Conservation (phyloP, 2,888 invertebrate species). For the Drymonia ruficornis region DNA sequence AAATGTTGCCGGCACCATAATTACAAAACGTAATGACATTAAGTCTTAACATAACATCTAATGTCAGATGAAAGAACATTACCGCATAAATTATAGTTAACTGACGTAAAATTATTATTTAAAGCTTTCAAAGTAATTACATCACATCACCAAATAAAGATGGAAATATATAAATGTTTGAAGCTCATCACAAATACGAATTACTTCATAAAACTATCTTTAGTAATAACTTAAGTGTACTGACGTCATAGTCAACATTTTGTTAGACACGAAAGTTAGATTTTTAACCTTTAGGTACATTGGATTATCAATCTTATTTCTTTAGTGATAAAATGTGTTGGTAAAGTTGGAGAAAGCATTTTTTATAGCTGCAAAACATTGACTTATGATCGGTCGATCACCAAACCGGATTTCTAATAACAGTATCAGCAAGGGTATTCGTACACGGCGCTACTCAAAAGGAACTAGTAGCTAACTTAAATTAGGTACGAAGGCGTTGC, state of each 20-base stretch:
- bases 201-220: no score
- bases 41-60: background rate
- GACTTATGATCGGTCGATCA: constrained; percentile 22
- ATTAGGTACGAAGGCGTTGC: no score
- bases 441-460: no score
- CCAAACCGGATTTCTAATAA: constrained; percentile 42
- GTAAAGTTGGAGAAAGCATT: constrained; percentile 26
- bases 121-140: constrained; percentile 26
- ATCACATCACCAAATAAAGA: constrained; percentile 16
- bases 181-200: no score
- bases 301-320: constrained; percentile 19
- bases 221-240: background rate
- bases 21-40: no score
- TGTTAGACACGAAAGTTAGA: constrained; percentile 21
- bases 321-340: constrained; percentile 10
- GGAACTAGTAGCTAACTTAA: no score
- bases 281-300: constrained; percentile 10
- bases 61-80: background rate
- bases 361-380: constrained; percentile 16
- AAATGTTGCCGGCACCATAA: no score
- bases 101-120: constrained; percentile 10
- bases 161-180: background rate
- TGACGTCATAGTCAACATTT: constrained; percentile 9
- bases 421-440: no score
- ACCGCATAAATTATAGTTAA: background rate